Conservation (phyloP, 2,797 vertebrate genomes). For the Petrocephalus sullivani region DNA sequence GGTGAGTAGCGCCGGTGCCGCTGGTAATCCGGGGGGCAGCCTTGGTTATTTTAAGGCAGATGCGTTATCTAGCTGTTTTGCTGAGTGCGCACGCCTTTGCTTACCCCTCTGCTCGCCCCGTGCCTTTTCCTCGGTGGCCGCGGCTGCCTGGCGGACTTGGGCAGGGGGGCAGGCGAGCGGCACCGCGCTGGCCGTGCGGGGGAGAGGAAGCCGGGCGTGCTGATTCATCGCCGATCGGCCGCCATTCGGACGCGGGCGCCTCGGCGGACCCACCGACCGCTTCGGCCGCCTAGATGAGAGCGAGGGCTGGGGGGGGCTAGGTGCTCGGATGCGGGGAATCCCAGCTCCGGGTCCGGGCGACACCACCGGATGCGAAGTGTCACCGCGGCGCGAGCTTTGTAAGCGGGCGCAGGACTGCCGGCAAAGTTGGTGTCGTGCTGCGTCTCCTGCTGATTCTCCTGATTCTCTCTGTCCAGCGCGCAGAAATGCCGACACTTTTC, state of each 20-base stretch:
- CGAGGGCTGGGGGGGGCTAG: constrained; percentile 46
- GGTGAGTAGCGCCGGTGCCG: constrained; percentile 33
- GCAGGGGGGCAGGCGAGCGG: constrained; percentile 8
- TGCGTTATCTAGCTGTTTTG: constrained; percentile 29
- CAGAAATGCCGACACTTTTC: not conserved
- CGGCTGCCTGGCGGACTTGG: constrained; percentile 24
- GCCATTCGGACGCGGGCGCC: constrained; percentile 26
- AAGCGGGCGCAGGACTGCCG: constrained; percentile 13
- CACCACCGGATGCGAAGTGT: not conserved
- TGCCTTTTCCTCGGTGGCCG: not conserved
- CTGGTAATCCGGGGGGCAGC: not conserved
- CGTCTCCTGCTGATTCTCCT: not conserved
- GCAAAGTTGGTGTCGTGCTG: not conserved
- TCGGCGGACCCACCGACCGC: constrained; percentile 25
- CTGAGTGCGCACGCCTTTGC: constrained; percentile 35
- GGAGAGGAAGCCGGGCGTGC: constrained; percentile 40
- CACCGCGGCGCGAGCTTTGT: not conserved
- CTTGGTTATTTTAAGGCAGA: constrained; percentile 17
- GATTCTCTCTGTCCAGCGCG: not conserved
- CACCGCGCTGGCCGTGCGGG: not conserved
- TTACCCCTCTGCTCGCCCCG: not conserved
- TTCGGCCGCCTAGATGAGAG: constrained; percentile 33
- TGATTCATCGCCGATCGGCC: constrained; percentile 64
- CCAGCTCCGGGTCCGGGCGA: constrained; percentile 4
- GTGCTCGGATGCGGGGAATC: not conserved